Conservation (phyloP, 2,888 invertebrate species). For the Mactromeris polynyma region DNA sequence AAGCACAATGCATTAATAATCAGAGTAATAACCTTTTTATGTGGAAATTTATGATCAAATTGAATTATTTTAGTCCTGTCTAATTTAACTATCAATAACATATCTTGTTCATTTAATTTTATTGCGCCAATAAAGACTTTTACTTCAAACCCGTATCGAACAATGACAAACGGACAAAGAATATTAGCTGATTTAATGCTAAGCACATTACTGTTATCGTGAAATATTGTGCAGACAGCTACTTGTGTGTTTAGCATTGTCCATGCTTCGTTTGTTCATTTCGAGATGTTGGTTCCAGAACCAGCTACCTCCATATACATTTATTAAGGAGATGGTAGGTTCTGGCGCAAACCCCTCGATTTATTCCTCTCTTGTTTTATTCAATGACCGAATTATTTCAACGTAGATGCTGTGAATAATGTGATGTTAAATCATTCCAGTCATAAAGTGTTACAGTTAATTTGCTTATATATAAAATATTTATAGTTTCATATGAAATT, state of each 20-base stretch:
- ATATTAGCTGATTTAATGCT: neutral
- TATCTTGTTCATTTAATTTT: neutral
- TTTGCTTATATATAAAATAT: neutral
- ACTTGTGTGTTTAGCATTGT: neutral
- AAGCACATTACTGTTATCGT: neutral
- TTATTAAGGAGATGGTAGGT: no score
- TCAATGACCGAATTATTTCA: neutral
- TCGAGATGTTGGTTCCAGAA: no score
- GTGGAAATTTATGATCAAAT: neutral
- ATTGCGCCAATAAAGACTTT: neutral
- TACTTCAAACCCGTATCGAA: neutral
- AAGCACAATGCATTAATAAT: neutral
- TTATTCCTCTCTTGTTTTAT: neutral
- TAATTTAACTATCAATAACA: neutral
- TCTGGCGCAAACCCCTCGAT: no score
- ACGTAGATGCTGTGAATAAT: neutral
- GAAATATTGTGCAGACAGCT: neutral
- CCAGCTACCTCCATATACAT: no score
- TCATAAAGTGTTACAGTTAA: conserved; percentile 1
- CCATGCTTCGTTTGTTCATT: neutral
- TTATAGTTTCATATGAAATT: neutral
- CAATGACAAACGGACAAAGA: neutral
- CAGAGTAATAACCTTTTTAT: neutral
- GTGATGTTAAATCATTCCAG: neutral
- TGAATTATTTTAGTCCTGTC: neutral